Percentiles rank a stretch among this genome's conserved stretches.
These are phyloP conservation scores for Drosophila sproati DNA, from an alignment of 1,140 invertebrate species.

Conservation along the genomic window DNA sequence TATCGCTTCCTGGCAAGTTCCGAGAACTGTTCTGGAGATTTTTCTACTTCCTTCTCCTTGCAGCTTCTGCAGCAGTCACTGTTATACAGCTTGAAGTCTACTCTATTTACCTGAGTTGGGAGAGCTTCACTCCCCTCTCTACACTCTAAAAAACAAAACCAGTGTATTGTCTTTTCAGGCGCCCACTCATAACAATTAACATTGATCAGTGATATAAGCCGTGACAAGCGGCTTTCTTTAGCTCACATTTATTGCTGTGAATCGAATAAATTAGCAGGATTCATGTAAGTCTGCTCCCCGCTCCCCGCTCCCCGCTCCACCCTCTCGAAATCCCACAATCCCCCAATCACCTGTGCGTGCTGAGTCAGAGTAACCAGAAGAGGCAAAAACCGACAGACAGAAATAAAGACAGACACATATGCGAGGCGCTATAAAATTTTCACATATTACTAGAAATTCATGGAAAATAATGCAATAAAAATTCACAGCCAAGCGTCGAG, in stretches of 20 bases:
- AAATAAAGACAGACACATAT: constrained; percentile 24
- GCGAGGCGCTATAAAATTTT: constrained; percentile 64
- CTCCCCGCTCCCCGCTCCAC: background rate
- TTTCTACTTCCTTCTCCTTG: no score
- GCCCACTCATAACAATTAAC: constrained; percentile 17
- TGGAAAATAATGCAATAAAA: constrained; percentile 84
- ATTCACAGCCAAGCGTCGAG: constrained; percentile 70
- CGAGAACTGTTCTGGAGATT: no score
- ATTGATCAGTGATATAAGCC: constrained; percentile 45
- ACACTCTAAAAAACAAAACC: no score
- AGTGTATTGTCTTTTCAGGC: no score
- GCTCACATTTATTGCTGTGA: constrained; percentile 20
- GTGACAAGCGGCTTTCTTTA: constrained; percentile 9
- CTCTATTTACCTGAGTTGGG: no score
- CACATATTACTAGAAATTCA: constrained; percentile 81
- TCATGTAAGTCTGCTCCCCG: background rate
- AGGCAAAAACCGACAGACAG: constrained; percentile 6
- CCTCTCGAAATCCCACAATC: constrained; percentile 3
- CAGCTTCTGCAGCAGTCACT: no score
- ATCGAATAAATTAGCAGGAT: constrained; percentile 64
- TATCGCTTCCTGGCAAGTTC: no score
- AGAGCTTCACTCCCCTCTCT: no score
- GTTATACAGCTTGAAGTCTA: no score
- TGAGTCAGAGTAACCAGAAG: constrained; percentile 2
- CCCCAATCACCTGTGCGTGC: constrained; percentile 51